A percentile compares a stretch with the other conserved stretches of the same genome.
phyloP scores from a whole-genome alignment of 2,888 invertebrate species.

The Pasiphila rectangulata region DNA sequence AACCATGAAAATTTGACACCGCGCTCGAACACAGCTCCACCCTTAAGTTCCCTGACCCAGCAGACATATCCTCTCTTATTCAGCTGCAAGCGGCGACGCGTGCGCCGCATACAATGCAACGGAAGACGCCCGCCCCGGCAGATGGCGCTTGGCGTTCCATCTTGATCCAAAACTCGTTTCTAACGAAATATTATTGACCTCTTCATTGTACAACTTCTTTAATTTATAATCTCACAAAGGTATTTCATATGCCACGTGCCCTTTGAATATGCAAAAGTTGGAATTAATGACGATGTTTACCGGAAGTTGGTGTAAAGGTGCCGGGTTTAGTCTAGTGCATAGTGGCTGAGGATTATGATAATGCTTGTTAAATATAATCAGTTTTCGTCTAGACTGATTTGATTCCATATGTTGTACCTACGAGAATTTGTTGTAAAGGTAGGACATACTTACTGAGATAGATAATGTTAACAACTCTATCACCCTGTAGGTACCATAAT shows the following conservation, averaged over 20 bases:
- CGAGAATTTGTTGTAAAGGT: no score
- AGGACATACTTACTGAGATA: no score
- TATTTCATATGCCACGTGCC: constrained; percentile 45
- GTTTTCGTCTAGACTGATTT: no score
- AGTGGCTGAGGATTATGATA: background rate
- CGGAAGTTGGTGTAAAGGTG: constrained; percentile 13
- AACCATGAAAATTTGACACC: constrained; percentile 32
- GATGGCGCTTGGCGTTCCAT: constrained; percentile 62
- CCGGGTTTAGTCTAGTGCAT: background rate
- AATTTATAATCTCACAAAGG: no score
- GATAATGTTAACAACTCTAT: no score
- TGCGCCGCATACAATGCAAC: constrained; percentile 70
- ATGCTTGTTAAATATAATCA: no score
- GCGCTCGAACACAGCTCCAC: constrained; percentile 13
- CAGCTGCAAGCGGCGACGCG: constrained; percentile 65
- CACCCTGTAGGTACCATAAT: no score
- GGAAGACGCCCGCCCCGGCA: constrained; percentile 77
- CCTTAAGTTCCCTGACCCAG: constrained; percentile 27
- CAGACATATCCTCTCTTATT: constrained; percentile 31
- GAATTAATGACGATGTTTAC: constrained; percentile 21
- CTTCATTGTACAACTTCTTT: constrained; percentile 25
- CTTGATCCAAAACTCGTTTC: constrained; percentile 54
- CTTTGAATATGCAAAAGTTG: constrained; percentile 33
- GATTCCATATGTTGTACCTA: no score
- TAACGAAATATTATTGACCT: constrained; percentile 61